Percentiles rank a stretch among this genome's conserved stretches.
Evolutionary conservation across 2,888 invertebrate genomes (phyloP).

Genomic region (Carpatolechia fugitivella): DNA sequence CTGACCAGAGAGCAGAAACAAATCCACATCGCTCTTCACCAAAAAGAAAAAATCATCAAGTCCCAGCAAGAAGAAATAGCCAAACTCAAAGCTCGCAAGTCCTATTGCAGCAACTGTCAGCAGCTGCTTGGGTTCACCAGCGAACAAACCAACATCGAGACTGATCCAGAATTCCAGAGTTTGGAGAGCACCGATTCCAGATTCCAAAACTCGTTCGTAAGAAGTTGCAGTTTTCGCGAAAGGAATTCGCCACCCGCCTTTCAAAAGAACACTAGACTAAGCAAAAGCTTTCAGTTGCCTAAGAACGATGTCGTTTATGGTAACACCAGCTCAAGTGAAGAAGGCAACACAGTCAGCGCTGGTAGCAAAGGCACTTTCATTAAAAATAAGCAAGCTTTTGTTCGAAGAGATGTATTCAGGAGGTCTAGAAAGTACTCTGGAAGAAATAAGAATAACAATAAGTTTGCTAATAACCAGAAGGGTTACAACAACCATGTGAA

Average conservation of each 20-base stretch:
- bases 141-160: slow-evolving; percentile 76
- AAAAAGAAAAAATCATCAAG: slow-evolving; percentile 85
- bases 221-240: slow-evolving; percentile 74
- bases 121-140: slow-evolving; percentile 73
- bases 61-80: slow-evolving; percentile 84
- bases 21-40: slow-evolving; percentile 82
- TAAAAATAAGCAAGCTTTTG: slow-evolving; percentile 78
- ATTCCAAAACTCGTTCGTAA: slow-evolving; percentile 69
- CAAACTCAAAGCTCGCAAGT: slow-evolving; percentile 78
- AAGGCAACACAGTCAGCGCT: slow-evolving; percentile 62
- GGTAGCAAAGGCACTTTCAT: slow-evolving; percentile 77
- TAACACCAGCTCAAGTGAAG: slow-evolving; percentile 75
- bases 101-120: slow-evolving; percentile 73
- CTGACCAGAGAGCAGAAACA: slow-evolving; percentile 86
- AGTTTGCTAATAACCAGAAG: slow-evolving; percentile 59
- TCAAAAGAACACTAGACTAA: slow-evolving; percentile 75
- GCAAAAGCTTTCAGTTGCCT: slow-evolving; percentile 74
- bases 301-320: slow-evolving; percentile 67
- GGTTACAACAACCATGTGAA: slow-evolving; percentile 55
- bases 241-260: slow-evolving; percentile 72
- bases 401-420: slow-evolving; percentile 70
- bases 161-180: slow-evolving; percentile 75
- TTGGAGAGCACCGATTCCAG: slow-evolving; percentile 74
- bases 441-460: slow-evolving; percentile 59
- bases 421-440: slow-evolving; percentile 74